A percentile compares a stretch with the other conserved stretches of the same genome.
phyloP scores from a whole-genome alignment of 2,888 invertebrate species.

The Sesia bembeciformis region DNA sequence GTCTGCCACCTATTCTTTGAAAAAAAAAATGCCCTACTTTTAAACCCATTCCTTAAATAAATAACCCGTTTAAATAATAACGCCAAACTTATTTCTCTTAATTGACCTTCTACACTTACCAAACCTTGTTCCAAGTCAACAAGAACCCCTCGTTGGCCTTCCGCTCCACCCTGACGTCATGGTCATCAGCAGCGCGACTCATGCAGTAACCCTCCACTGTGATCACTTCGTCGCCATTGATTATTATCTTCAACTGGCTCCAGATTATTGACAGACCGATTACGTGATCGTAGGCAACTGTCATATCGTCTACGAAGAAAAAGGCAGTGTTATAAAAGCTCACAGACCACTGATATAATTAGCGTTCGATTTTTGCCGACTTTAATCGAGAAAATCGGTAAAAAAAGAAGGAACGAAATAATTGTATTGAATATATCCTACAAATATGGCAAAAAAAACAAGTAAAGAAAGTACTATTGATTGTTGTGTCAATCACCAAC shows the following conservation, averaged over 20 bases:
- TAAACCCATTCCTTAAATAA: no score
- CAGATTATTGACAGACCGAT: slow-evolving; percentile 52
- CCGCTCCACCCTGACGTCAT: slow-evolving; percentile 80
- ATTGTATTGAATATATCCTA: no score
- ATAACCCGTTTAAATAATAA: no score
- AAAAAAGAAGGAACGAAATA: no score
- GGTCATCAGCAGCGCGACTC: slow-evolving; percentile 74
- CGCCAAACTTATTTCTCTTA: no score
- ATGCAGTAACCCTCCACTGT: slow-evolving; percentile 80
- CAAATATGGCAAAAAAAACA: neutral
- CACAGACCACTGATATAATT: neutral
- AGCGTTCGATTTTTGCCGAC: no score
- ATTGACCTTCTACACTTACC: slow-evolving; percentile 48
- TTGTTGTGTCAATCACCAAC: no score
- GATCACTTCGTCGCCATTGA: slow-evolving; percentile 83
- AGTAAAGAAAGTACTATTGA: neutral
- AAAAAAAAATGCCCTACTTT: no score
- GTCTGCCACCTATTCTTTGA: no score
- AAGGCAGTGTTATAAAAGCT: neutral
- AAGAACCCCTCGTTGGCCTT: slow-evolving; percentile 83
- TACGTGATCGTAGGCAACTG: slow-evolving; percentile 45
- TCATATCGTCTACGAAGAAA: slow-evolving; percentile 52
- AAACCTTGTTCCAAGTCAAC: slow-evolving; percentile 81
- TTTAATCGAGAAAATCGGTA: no score
- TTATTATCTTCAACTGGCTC: slow-evolving; percentile 65